Percentiles rank a stretch among this genome's conserved stretches.
Evolutionary conservation across 1,140 invertebrate genomes (phyloP).

Genomic region (Drosophila kikkawai): DNA sequence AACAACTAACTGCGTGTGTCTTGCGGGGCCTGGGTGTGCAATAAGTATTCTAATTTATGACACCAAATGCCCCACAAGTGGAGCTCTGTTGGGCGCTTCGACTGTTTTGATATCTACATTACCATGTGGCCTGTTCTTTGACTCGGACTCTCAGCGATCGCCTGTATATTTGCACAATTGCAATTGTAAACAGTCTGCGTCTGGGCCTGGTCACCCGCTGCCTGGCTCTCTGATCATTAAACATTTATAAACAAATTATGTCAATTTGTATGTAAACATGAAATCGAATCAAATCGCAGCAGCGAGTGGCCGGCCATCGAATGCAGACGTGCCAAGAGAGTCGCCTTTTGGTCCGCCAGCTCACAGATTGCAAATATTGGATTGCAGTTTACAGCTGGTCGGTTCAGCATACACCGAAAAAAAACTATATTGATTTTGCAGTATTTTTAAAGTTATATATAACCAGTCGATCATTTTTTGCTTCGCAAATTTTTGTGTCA

Average conservation of each 20-base stretch:
- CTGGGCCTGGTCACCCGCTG: slow-evolving; percentile 44
- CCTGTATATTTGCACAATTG: slow-evolving; percentile 58
- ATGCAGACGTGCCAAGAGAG: slow-evolving; percentile 32
- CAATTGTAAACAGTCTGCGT: slow-evolving; percentile 25
- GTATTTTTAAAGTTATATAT: too few species aligned
- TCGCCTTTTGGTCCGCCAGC: slow-evolving; percentile 40
- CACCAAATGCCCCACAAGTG: slow-evolving; percentile 9
- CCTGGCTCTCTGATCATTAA: slow-evolving; percentile 49
- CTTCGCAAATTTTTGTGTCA: too few species aligned
- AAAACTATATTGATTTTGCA: neutral
- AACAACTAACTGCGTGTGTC: slow-evolving; percentile 36
- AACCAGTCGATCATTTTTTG: too few species aligned
- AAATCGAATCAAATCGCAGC: slow-evolving; percentile 49
- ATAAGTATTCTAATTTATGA: slow-evolving; percentile 42
- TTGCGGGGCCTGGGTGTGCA: neutral
- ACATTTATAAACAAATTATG: slow-evolving; percentile 82
- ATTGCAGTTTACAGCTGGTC: slow-evolving; percentile 44
- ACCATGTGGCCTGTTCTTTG: slow-evolving; percentile 51
- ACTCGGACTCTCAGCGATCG: slow-evolving; percentile 7
- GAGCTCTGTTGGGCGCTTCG: neutral
- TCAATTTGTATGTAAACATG: slow-evolving; percentile 79
- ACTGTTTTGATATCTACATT: slow-evolving; percentile 68
- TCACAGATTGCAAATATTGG: slow-evolving; percentile 61
- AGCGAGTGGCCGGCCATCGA: slow-evolving; percentile 39
- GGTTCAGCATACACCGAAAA: slow-evolving; percentile 16